phyloP scores from a whole-genome alignment of 1,140 invertebrate species.

The Caenorhabditis inopinata region DNA sequence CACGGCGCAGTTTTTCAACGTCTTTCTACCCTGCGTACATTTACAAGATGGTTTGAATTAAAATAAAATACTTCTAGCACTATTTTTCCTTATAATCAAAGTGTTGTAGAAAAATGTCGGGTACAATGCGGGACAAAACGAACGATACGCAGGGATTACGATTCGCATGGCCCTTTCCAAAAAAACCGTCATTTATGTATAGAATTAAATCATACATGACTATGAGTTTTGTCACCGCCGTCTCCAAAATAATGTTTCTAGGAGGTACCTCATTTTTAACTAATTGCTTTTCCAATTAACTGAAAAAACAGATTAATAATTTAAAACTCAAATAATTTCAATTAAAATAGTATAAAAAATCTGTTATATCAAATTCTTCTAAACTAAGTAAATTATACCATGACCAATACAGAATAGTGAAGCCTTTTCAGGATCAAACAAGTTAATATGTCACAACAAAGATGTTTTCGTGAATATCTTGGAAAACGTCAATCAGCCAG shows the following conservation, averaged over 20 bases:
- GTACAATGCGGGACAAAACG: conserved; percentile 33
- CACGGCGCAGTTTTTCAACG: neutral
- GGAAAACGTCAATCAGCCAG: conserved; percentile 51
- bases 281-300: too few species aligned
- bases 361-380: too few species aligned
- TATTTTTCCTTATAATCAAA: neutral
- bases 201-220: conserved; percentile 51
- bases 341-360: neutral
- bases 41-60: too few species aligned
- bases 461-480: conserved; percentile 53
- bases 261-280: conserved; percentile 37
- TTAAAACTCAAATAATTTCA: too few species aligned
- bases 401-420: too few species aligned
- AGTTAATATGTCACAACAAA: conserved; percentile 52
- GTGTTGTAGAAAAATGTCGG: conserved; percentile 34
- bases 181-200: conserved; percentile 50
- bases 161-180: conserved; percentile 59
- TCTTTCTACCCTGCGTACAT: neutral
- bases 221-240: conserved; percentile 53
- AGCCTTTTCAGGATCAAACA: conserved; percentile 57
- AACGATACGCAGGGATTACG: conserved; percentile 41
- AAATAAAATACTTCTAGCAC: too few species aligned
- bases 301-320: too few species aligned
- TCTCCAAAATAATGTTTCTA: conserved; percentile 56
- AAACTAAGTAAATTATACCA: too few species aligned